A percentile compares a stretch with the other conserved stretches of the same genome.
Evolutionary conservation across 2,797 vertebrate species (phyloP).

Genomic region (Echeneis naucrates): DNA sequence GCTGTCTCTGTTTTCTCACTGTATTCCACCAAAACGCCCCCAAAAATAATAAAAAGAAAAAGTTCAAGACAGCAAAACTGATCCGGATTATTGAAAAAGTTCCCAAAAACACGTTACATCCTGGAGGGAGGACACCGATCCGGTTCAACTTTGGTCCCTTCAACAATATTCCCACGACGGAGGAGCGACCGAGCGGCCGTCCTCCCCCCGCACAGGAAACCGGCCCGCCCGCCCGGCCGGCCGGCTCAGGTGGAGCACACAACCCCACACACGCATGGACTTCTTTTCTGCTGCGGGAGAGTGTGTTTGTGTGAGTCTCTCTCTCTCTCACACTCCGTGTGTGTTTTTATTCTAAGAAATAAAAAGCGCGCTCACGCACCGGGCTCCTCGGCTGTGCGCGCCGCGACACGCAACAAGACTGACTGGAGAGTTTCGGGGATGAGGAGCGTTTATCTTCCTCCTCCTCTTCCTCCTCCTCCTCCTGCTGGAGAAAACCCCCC

Average conservation of each 20-base stretch:
- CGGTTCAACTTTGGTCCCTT: no score
- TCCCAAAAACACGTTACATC: conserved; percentile 67
- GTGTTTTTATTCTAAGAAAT: not conserved
- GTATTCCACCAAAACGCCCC: conserved; percentile 43
- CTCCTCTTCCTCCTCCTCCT: conserved; percentile 33
- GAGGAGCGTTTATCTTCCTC: conserved; percentile 39
- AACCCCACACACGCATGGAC: not conserved
- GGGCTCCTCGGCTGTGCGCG: conserved; percentile 36
- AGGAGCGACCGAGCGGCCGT: conserved; percentile 6
- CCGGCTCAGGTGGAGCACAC: conserved; percentile 57
- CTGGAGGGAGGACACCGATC: conserved; percentile 13
- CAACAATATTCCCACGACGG: conserved; percentile 49
- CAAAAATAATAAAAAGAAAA: not conserved
- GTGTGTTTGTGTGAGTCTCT: not conserved
- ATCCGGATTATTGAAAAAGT: conserved; percentile 41
- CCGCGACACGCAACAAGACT: conserved; percentile 24
- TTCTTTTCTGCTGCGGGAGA: not conserved
- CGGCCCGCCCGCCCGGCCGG: conserved; percentile 22
- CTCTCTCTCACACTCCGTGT: not conserved
- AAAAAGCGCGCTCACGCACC: conserved; percentile 2
- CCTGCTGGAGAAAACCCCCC: conserved; percentile 38
- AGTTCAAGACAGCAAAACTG: conserved; percentile 16
- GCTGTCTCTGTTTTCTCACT: not conserved
- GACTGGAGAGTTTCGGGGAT: conserved; percentile 20
- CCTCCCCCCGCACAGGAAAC: conserved; percentile 51